Base-by-base conservation (phyloP, 2,888 invertebrate species). In the Thecophora atra region DNA sequence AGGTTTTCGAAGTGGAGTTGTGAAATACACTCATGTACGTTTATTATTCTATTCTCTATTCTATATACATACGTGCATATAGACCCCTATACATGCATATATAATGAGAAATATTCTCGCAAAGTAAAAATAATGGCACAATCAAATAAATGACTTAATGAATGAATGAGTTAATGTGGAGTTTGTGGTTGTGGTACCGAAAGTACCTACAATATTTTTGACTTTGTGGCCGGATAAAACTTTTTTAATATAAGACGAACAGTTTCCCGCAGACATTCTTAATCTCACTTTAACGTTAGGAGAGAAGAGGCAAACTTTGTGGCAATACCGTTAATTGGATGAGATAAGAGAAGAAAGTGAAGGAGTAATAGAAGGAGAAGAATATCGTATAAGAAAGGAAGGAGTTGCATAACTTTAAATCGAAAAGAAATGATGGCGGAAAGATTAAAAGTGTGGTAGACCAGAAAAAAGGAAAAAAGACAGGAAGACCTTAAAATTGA, bases 71-170 rank as follows among this genome's bases (percentile, higher is more conserved):
- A n/a, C n/a, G n/a, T n/a, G n/a, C n/a, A n/a, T n/a, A n/a, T n/a
- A n/a, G n/a, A n/a, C n/a, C n/a, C n/a, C n/a, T n/a, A n/a, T n/a
- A n/a, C n/a, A n/a, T n/a, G n/a, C n/a, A n/a, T n/a, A n/a, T n/a
- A n/a, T n/a, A n/a, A 15, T 5, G 15, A 3, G 28, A 28, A 58
- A 28, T 26, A 24, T 21, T n/a, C 11, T 21, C 21, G 54, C 5
- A 21, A 54, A 19, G 54, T 54, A 21, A n/a, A 21, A 54, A 3
- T 21, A 8, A 21, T 54, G 19, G 54, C 21, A 54, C 21, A 54
- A 54, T 54, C 54, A 54, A 54, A 21, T 7, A 21, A 54, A 54
- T 54, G 54, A 54, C 54, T 51, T 54, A 54, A 54, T 58, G 58
- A 58, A 11, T 58, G n/a, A n/a, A n/a, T n/a, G n/a, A n/a, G n/a